Conservation (phyloP, 2,113 vertebrate genomes). For the Lucifuga dentata region DNA sequence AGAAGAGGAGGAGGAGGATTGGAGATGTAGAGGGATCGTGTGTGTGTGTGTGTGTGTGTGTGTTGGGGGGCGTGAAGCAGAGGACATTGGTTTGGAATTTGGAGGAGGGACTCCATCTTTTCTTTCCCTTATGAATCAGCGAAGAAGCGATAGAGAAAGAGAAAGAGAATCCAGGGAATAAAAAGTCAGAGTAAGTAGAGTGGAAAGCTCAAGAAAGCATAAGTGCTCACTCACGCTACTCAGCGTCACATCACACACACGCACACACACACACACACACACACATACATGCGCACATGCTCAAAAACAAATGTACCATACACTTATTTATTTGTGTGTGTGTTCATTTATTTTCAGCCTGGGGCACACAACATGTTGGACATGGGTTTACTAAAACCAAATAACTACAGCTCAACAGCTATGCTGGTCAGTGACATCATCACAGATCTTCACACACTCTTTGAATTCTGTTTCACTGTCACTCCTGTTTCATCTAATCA, state of each 20-base stretch:
- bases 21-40: too few relatives aligned
- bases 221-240: constrained; percentile 56
- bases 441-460: not conserved
- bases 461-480: not conserved
- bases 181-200: constrained; percentile 61
- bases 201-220: constrained; percentile 62
- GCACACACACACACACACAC: constrained; percentile 4
- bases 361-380: constrained; percentile 85
- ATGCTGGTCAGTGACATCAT: constrained; percentile 84
- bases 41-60: not conserved
- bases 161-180: constrained; percentile 67
- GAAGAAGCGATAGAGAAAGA: constrained; percentile 58
- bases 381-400: constrained; percentile 84
- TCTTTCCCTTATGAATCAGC: constrained; percentile 69
- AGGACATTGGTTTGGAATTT: constrained; percentile 27
- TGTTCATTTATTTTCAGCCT: constrained; percentile 76
- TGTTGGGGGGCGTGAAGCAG: constrained; percentile 10
- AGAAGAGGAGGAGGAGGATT: not conserved
- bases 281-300: constrained; percentile 19
- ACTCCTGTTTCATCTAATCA: not conserved
- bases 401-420: constrained; percentile 67
- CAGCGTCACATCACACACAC: constrained; percentile 11
- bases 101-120: constrained; percentile 47
- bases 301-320: not conserved
- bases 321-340: constrained; percentile 7